Conservation (phyloP, 30 jellyfish, hydroid and myxozoan genomes). For the Turritopsis rubra region DNA sequence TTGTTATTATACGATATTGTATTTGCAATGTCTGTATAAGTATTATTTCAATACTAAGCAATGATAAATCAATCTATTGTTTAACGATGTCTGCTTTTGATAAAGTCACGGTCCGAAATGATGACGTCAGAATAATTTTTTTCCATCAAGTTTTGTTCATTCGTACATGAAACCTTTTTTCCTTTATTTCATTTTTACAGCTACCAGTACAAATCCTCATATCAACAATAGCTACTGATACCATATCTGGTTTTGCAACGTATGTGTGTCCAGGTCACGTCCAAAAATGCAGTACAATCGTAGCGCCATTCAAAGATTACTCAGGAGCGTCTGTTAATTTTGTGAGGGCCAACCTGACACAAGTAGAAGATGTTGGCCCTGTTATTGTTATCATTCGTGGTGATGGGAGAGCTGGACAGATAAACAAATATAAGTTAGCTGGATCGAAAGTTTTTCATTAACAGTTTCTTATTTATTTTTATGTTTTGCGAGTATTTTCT, state of each 20-base stretch:
- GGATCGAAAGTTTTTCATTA: constrained; percentile 27
- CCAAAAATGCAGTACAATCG: constrained; percentile 21
- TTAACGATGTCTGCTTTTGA: too few species aligned
- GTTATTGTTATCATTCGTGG: constrained; percentile 47
- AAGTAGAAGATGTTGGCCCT: constrained; percentile 44
- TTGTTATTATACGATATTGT: too few species aligned
- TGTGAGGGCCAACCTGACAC: constrained; percentile 25
- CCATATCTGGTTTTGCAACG: constrained; percentile 50
- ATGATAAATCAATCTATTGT: too few species aligned
- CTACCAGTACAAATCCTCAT: constrained; percentile 7
- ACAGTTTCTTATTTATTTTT: too few species aligned
- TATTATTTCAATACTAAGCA: too few species aligned
- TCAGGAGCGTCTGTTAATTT: constrained; percentile 48
- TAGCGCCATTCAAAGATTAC: constrained; percentile 46
- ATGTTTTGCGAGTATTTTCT: too few species aligned
- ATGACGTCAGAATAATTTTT: too few species aligned
- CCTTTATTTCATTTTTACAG: neutral
- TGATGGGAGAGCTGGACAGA: constrained; percentile 34
- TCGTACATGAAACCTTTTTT: too few species aligned
- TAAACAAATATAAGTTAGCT: constrained; percentile 34
- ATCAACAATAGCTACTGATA: constrained; percentile 42
- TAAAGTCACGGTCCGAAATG: too few species aligned
- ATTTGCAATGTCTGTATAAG: too few species aligned
- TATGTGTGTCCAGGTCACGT: constrained; percentile 45
- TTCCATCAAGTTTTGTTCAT: too few species aligned